Percentiles rank a stretch among this genome's conserved stretches.
Evolutionary conservation across 2,888 invertebrate genomes (phyloP).

Genomic region (Chelonus formosanus): DNA sequence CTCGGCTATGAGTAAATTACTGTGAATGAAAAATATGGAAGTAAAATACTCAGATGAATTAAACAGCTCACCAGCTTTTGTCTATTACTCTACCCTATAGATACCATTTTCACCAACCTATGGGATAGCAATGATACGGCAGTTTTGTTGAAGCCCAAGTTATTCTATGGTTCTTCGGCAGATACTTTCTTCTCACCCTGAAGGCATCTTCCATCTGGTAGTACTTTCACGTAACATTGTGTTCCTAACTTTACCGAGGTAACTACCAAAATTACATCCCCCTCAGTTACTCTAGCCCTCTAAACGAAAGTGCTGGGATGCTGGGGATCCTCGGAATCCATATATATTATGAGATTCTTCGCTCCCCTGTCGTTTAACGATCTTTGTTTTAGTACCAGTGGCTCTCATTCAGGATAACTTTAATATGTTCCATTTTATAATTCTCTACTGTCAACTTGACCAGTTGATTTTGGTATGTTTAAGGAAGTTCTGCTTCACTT

Average conservation of each 20-base stretch:
- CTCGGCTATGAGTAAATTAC: neutral
- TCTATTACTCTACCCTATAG: conserved; percentile 9
- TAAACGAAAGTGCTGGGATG: conserved; percentile 47
- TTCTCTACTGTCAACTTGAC: no score
- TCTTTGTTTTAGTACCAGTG: conserved; percentile 54
- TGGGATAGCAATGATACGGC: conserved; percentile 44
- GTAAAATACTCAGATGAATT: conserved; percentile 5
- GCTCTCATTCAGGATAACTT: conserved; percentile 45
- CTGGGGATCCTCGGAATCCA: conserved; percentile 49
- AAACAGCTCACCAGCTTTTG: conserved; percentile 25
- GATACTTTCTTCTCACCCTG: conserved; percentile 45
- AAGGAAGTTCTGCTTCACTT: no score
- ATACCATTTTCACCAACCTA: conserved; percentile 5
- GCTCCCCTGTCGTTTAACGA: conserved; percentile 53
- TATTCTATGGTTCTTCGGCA: conserved; percentile 49
- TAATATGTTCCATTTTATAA: no score
- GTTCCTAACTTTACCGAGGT: conserved; percentile 54
- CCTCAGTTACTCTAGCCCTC: conserved; percentile 46
- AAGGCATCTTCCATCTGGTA: conserved; percentile 52
- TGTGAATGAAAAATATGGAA: conserved; percentile 4
- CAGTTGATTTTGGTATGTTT: no score
- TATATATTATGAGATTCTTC: conserved; percentile 55
- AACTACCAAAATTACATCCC: conserved; percentile 58
- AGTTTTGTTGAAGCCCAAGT: conserved; percentile 45
- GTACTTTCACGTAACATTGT: conserved; percentile 59